Evolutionary conservation across 2,113 vertebrate genomes (phyloP).

Genomic region (Myiagra hebetior): DNA sequence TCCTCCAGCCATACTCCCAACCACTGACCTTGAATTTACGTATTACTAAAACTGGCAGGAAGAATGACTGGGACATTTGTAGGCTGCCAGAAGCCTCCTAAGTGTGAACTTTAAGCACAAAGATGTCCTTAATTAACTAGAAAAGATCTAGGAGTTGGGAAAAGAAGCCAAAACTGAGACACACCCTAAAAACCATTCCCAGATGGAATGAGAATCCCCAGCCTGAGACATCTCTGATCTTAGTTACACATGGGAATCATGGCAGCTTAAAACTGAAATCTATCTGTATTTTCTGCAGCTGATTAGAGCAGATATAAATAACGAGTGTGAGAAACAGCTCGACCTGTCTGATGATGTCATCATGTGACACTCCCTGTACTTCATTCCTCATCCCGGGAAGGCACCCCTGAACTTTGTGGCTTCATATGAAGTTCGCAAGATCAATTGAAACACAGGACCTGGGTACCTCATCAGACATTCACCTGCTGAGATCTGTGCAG

Average conservation of each 20-base stretch:
- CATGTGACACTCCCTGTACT: not conserved
- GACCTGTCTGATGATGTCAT: not conserved
- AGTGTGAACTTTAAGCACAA: slow-evolving; percentile 7
- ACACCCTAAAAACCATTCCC: slow-evolving; percentile 44
- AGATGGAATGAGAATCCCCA: slow-evolving; percentile 41
- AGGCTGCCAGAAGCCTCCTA: slow-evolving; percentile 5
- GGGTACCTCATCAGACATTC: not conserved
- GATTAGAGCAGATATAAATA: slow-evolving; percentile 28
- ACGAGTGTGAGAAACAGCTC: slow-evolving; percentile 17
- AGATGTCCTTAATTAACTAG: slow-evolving; percentile 48
- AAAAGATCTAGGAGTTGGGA: slow-evolving; percentile 18
- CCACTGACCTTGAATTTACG: not conserved
- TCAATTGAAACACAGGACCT: not conserved
- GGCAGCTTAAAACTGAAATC: not conserved
- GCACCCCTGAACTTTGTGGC: not conserved
- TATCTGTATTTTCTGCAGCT: slow-evolving; percentile 27
- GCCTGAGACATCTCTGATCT: slow-evolving; percentile 44
- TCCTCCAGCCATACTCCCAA: not conserved
- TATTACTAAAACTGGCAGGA: not conserved
- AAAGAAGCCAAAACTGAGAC: slow-evolving; percentile 41
- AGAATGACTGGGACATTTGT: not conserved
- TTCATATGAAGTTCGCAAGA: not conserved
- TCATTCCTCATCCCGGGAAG: not conserved
- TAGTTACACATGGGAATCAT: slow-evolving; percentile 17
- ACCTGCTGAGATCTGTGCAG: not conserved